Evolutionary conservation across 2,797 vertebrate genomes (phyloP).

Genomic region (Poeciliopsis presidionis): DNA sequence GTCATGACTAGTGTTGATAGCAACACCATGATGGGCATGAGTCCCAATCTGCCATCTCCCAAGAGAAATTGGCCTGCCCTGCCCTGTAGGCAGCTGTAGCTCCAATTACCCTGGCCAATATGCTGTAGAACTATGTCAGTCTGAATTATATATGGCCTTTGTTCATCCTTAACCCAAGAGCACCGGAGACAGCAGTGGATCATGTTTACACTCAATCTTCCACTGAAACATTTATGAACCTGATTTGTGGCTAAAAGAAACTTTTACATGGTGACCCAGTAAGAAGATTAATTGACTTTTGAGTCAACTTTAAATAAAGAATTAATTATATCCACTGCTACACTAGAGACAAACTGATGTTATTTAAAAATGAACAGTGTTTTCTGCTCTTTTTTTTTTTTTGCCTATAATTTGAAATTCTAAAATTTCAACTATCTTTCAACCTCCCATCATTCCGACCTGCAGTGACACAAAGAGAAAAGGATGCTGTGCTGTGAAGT

Average conservation of each 20-base stretch:
- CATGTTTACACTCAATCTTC: constrained; percentile 79
- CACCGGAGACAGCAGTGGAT: constrained; percentile 80
- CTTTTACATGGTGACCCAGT: constrained; percentile 14
- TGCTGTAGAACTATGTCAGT: constrained; percentile 72
- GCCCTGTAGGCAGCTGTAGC: constrained; percentile 65
- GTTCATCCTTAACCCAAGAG: constrained; percentile 83
- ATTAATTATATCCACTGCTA: not conserved
- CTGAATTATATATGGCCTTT: constrained; percentile 83
- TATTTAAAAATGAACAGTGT: constrained; percentile 1
- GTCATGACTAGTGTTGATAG: constrained; percentile 62
- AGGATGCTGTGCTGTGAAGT: constrained; percentile 49
- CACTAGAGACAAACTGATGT: not conserved
- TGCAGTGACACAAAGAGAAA: constrained; percentile 60
- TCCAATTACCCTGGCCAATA: constrained; percentile 73
- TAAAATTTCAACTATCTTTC: constrained; percentile 31
- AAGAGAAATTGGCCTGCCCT: constrained; percentile 51
- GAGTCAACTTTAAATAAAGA: not conserved
- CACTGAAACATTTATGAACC: constrained; percentile 75
- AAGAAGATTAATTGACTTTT: not conserved
- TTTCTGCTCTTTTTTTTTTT: not conserved
- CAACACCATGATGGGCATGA: constrained; percentile 39
- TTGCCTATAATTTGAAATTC: not conserved
- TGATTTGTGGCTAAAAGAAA: constrained; percentile 56
- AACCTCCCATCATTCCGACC: constrained; percentile 37
- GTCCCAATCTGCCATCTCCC: constrained; percentile 30